Evolutionary conservation across 2,888 invertebrate genomes (phyloP).

Genomic region (Ophion ventricosus): DNA sequence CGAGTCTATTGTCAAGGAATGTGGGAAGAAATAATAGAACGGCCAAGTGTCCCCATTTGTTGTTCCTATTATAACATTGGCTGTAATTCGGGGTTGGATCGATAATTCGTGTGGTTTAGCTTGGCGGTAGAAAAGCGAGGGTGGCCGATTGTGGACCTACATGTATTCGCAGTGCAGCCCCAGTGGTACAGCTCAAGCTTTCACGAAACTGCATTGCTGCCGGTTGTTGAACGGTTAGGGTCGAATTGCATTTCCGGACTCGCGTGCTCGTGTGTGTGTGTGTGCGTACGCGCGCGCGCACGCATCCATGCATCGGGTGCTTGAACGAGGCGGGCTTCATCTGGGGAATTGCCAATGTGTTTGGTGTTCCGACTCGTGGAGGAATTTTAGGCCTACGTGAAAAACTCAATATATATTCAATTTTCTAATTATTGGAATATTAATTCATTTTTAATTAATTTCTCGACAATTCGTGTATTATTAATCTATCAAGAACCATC

Average conservation of each 20-base stretch:
- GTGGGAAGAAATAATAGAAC: background rate
- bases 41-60: background rate
- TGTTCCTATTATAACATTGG: conserved; percentile 1
- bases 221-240: conserved; percentile 21
- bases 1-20: background rate
- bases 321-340: background rate
- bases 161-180: background rate
- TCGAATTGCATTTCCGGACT: background rate
- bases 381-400: background rate
- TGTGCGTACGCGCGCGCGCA: too few relatives aligned
- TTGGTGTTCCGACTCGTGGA: background rate
- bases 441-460: too few relatives aligned
- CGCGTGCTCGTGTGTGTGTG: too few relatives aligned
- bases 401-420: too few relatives aligned
- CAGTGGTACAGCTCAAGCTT: conserved; percentile 23
- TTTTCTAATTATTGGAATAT: too few relatives aligned
- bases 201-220: conserved; percentile 24
- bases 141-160: background rate
- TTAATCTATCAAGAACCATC: too few relatives aligned
- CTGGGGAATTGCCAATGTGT: background rate
- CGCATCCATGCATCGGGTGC: background rate
- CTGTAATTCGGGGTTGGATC: background rate
- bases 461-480: too few relatives aligned
- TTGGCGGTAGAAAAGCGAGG: background rate
- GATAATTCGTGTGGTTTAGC: conserved; percentile 28